These are phyloP conservation scores for Drosophila austrosaltans DNA, from an alignment of 2,888 invertebrate genomes.

Conservation along the genomic window DNA sequence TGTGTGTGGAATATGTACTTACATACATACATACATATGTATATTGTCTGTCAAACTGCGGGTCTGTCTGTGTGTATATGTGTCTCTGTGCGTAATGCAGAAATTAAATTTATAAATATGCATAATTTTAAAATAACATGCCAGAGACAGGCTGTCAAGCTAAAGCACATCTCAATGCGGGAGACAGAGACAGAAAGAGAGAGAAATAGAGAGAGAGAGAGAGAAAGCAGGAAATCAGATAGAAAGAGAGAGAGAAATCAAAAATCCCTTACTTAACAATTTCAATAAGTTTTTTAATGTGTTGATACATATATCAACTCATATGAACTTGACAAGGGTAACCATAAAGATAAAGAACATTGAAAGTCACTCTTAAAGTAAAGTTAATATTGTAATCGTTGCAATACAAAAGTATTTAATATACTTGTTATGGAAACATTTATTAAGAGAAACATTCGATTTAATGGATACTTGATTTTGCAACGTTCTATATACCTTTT, in stretches of 20 bases:
- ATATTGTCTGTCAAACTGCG: conserved; percentile 39
- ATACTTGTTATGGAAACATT: too few relatives aligned
- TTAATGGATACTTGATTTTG: too few relatives aligned
- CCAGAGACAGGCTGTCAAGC: conserved; percentile 35
- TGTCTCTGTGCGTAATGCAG: conserved; percentile 53
- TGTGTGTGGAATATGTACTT: conserved; percentile 52
- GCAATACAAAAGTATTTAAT: too few relatives aligned
- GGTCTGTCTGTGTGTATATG: neutral
- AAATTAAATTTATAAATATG: conserved; percentile 72
- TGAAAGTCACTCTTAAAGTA: neutral
- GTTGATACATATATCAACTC: neutral
- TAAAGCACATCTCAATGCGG: conserved; percentile 19
- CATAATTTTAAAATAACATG: conserved; percentile 63
- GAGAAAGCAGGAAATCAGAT: neutral
- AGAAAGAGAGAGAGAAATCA: neutral
- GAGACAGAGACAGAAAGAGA: neutral
- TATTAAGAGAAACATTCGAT: too few relatives aligned
- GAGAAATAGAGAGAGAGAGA: neutral
- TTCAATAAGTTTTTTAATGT: conserved; percentile 11
- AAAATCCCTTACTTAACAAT: conserved; percentile 8
- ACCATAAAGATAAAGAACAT: conserved; percentile 1
- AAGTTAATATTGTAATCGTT: too few relatives aligned
- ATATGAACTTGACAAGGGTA: conserved; percentile 7
- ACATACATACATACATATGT: conserved; percentile 50
- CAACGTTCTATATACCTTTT: too few relatives aligned